Evolutionary conservation across 2,113 vertebrate genomes (phyloP), one percentile per base, ranked within the genome.

Genomic region (Sardina pilchardus): DNA sequence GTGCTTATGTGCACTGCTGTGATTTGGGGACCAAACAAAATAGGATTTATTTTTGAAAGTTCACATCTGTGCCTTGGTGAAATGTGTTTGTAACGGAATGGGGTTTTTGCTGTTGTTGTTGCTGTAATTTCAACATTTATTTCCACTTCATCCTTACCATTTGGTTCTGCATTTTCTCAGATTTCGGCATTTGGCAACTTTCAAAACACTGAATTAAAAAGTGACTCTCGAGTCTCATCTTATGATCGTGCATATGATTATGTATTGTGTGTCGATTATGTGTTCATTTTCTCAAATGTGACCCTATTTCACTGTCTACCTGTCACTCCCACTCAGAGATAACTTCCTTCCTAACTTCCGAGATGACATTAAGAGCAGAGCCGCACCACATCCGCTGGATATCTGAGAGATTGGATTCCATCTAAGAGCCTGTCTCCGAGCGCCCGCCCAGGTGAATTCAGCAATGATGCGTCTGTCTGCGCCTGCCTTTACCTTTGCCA

Each of bases 361-460:
- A 81, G 34, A 5, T 71, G 71, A 47, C 44, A 84, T 86, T 85
- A 56, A 82, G 9, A 47, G 45, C 82, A 59, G 81, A 89, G 85
- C 83, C 56, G 83, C 86, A 59, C 30, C 45, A 47, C 80, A 78
- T 26, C 21, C 36, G 24, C 63, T 83, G 75, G 75, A 83, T 34
- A 78, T 83, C 67, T 14, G n/a, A 17, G 34, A 48, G 87, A 83
- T 63, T 85, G 85, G 83, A 85, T 87, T 78, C 83, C 81, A 84
- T 84, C 83, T 85, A 78, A 24, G 82, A 81, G 44, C 87, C 82
- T 42, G 44, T 67, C 36, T 85, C 71, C 43, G 45, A 26, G 75
- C 39, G 81, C 86, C 71, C 39, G 81, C 86, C 71, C 85, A 82
- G 21, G 50, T 75, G 84, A 84, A 84, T 63, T 83, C 26, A 43